Base-by-base conservation (phyloP, 1,140 invertebrate genomes). In the Pristionchus pacificus region DNA sequence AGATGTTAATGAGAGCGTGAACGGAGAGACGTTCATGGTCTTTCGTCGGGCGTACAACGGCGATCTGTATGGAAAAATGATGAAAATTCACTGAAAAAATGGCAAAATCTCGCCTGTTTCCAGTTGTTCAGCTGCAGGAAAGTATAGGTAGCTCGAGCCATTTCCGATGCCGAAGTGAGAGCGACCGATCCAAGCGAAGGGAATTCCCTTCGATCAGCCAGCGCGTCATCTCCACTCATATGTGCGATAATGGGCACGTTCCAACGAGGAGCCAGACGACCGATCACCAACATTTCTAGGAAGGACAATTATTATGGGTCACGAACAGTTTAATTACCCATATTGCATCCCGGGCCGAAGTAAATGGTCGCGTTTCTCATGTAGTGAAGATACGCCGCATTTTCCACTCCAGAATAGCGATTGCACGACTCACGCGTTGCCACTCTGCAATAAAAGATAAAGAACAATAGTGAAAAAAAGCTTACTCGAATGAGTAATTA, bases 241-340 rank as follows among this genome's bases (percentile, higher is more conserved):
- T 83, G 81, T 14, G 81, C 81, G 60, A 83, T 83, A 58, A 83
- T 83, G 15, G 81, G 81, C 13, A 83, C 82, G 55, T 83, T 83
- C 81, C 81, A 83, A 3, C 80, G 70, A 2, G 81, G 79, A 6
- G 74, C 82, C 10, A 83, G 65, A 19, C 81, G 78, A 13, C 80
- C 81, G 68, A 83, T 83, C 0, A 83, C 80, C 3, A 82, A 73
- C 80, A 83, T 83, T 77, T 83, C 81, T 81, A 62, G n/a, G 58
- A 72, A 57, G 29, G 30, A 14, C 31, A 60, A 28, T 14, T 0
- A 67, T 49, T 3, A 70, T 62, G 28, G 30, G 2, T 57, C 38
- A 25, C 3, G 55, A 33, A 29, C 27, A 30, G 25, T 60, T 55
- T 15, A 62, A 57, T 61, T 77, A 79, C 81, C 81, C 63, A 83